A percentile compares a stretch with the other conserved stretches of the same genome.
These are phyloP conservation scores for Drosophila baimaii DNA, from an alignment of 1,140 invertebrate species.

Conservation along the genomic window DNA sequence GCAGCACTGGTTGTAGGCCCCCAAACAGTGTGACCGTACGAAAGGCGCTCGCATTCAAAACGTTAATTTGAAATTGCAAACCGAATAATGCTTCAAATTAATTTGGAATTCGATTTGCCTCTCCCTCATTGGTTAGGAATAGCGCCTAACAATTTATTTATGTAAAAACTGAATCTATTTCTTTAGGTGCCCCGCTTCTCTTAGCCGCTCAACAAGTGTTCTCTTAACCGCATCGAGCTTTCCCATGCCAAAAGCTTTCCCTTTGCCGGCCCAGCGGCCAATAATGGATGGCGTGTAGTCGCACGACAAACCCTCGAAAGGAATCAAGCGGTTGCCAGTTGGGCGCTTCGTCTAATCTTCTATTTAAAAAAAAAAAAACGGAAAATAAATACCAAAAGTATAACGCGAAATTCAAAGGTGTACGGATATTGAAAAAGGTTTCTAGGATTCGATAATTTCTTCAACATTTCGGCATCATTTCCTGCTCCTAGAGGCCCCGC, in stretches of 20 bases:
- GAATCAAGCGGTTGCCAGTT: slow-evolving; percentile 17
- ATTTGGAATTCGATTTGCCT: neutral
- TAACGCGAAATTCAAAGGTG: slow-evolving; percentile 7
- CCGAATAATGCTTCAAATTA: no score
- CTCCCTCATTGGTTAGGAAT: neutral
- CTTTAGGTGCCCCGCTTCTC: neutral
- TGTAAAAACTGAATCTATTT: neutral
- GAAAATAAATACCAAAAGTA: neutral
- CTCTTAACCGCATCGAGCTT: slow-evolving; percentile 13
- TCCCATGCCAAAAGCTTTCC: slow-evolving; percentile 20
- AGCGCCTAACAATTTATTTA: no score
- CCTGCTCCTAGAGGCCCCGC: neutral
- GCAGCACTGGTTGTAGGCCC: neutral
- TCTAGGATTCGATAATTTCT: no score
- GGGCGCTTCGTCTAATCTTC: neutral
- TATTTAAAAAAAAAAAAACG: neutral
- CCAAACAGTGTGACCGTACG: neutral
- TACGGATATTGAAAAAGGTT: neutral
- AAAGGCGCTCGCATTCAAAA: neutral
- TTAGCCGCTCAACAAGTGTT: slow-evolving; percentile 32
- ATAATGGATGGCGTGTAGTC: slow-evolving; percentile 9
- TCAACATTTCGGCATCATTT: no score
- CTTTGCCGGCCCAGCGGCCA: slow-evolving; percentile 6
- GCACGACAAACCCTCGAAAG: slow-evolving; percentile 18
- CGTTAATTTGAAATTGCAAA: neutral